A percentile compares a stretch with the other conserved stretches of the same genome.
phyloP scores from a whole-genome alignment of 2,113 vertebrate species.

The Emydura subglobosa region DNA sequence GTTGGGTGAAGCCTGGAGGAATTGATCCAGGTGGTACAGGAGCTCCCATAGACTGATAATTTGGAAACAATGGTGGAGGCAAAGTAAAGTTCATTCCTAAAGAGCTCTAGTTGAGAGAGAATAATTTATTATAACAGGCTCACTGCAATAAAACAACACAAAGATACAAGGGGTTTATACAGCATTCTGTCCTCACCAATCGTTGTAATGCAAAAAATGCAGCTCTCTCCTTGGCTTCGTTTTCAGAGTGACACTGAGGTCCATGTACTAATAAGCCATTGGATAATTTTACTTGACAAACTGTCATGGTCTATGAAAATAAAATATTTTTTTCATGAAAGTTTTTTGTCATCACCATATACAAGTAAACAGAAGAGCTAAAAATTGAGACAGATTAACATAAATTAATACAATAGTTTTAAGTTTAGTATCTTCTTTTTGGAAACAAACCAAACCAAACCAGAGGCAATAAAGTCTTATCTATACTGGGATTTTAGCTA shows the following conservation, averaged over 20 bases:
- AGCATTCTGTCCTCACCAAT: conserved; percentile 82
- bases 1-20: conserved; percentile 83
- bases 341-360: not conserved
- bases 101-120: conserved; percentile 81
- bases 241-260: conserved; percentile 92
- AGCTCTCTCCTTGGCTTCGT: conserved; percentile 95
- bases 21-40: conserved; percentile 81
- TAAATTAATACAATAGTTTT: not conserved
- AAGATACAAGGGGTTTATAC: not conserved
- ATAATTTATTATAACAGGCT: not conserved
- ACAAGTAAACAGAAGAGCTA: not conserved
- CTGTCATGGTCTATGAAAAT: conserved; percentile 84
- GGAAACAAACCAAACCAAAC: not conserved
- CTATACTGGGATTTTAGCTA: not conserved
- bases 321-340: not conserved
- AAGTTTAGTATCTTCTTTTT: not conserved
- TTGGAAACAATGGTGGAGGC: conserved; percentile 86
- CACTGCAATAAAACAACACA: not conserved
- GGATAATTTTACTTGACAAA: conserved; percentile 94
- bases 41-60: conserved; percentile 83
- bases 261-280: conserved; percentile 91
- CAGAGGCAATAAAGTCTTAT: not conserved
- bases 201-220: conserved; percentile 92
- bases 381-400: not conserved
- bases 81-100: conserved; percentile 88